Evolutionary conservation across 2,888 invertebrate genomes (phyloP).

Genomic region (Eucriotettix oculatus): DNA sequence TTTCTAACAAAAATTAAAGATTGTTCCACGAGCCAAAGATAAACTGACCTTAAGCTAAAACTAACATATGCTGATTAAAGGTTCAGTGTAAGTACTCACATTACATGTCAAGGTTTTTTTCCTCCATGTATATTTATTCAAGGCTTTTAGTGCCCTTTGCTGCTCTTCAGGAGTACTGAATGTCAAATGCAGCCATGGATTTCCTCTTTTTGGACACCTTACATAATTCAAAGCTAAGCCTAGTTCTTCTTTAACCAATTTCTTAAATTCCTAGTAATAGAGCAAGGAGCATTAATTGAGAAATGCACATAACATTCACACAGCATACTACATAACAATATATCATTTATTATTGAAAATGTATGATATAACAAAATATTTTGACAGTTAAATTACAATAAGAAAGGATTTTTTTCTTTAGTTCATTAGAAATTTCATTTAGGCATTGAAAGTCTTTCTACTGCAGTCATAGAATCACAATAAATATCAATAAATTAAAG

Average conservation of each 20-base stretch:
- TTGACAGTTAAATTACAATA: no score
- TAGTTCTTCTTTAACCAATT: constrained; percentile 22
- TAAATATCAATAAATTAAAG: no score
- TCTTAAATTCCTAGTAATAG: constrained; percentile 26
- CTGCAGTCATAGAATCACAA: no score
- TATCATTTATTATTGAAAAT: not conserved
- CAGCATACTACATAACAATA: no score
- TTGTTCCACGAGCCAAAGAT: not conserved
- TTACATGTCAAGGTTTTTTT: constrained; percentile 19
- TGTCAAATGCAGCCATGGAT: constrained; percentile 19
- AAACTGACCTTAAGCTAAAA: not conserved
- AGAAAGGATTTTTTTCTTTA: no score
- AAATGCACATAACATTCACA: no score
- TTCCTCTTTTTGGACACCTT: constrained; percentile 23
- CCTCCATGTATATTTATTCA: constrained; percentile 21
- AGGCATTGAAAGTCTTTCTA: no score
- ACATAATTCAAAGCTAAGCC: constrained; percentile 25
- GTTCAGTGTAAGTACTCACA: constrained; percentile 18
- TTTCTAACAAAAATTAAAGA: not conserved
- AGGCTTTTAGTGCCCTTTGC: constrained; percentile 23
- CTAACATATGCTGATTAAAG: not conserved
- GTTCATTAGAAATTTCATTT: no score
- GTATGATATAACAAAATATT: no score
- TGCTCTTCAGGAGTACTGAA: constrained; percentile 26
- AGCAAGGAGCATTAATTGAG: no score